Base-by-base conservation (phyloP, 2,113 vertebrate species). In the Theristicus caerulescens region DNA sequence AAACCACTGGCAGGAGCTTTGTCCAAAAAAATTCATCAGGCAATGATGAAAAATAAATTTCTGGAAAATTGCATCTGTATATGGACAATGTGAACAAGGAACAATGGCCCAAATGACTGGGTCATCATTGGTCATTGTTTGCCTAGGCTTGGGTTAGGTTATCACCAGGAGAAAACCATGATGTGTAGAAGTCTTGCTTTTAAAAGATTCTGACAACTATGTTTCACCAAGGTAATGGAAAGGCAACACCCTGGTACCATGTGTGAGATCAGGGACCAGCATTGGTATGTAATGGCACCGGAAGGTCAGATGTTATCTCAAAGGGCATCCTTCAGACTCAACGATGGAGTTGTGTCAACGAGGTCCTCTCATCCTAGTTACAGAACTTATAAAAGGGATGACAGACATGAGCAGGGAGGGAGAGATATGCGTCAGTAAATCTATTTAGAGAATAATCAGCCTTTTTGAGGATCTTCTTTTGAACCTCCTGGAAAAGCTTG, bases 91-190 rank as follows among this genome's bases (percentile, higher is more conserved):
- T 47, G 70, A 69, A 79, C 26, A 58, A 47, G 27, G 20, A 26
- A 64, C 4, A 10, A 6, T 13, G 66, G 40, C 65, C 52, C 44
- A 42, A 72, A 42, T 34, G 46, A 32, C 25, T 0, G 0, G 13
- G 32, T 70, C 0, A 0, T 65, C 3, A 0, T 32, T 80, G 58
- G n/a, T 70, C 46, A 10, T 54, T 61, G 3, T 57, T 42, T 80
- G 36, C 46, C 49, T 42, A 26, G 46, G 42, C 25, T 65, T 77
- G 64, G 25, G 13, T 38, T 74, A 59, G 18, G 26, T 76, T 81
- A 58, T 66, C 38, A 78, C 79, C n/a, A 70, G 78, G 40, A 87
- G 31, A 82, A 88, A 90, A 16, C 29, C 16, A 19, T 17, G 15
- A 36, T 0, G 0, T 72, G 31, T 29, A 38, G 34, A 38, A 54